phyloP scores from a whole-genome alignment of 2,797 vertebrate genomes.

The Mormyrops attenuatus region DNA sequence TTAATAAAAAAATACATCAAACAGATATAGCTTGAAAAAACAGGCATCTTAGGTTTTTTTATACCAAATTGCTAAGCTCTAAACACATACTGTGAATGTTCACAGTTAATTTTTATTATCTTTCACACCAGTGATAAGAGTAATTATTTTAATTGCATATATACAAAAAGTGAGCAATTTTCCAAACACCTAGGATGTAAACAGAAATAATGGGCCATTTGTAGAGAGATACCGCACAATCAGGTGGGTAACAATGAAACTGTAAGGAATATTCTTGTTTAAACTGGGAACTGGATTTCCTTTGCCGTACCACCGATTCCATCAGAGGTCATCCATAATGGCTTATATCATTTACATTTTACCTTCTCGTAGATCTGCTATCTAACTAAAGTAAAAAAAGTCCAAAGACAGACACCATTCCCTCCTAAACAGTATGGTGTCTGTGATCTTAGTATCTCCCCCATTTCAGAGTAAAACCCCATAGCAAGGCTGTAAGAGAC shows the following conservation, averaged over 20 bases:
- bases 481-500: neutral
- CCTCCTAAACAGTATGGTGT: neutral
- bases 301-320: neutral
- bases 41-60: neutral
- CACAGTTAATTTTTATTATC: neutral
- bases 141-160: neutral
- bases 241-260: neutral
- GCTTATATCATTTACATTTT: neutral
- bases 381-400: neutral
- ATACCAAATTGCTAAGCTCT: neutral
- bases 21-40: neutral
- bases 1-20: neutral
- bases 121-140: neutral
- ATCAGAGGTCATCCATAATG: neutral
- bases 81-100: neutral
- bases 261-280: neutral
- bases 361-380: neutral
- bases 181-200: neutral
- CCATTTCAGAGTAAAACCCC: neutral
- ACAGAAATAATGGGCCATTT: neutral
- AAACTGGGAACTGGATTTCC: neutral
- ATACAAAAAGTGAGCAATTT: neutral
- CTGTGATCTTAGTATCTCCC: neutral
- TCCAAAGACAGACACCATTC: neutral
- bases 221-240: neutral